A percentile compares a stretch with the other conserved stretches of the same genome.
phyloP scores from a whole-genome alignment of 2,113 vertebrate genomes.

The Heterotilapia buettikoferi region DNA sequence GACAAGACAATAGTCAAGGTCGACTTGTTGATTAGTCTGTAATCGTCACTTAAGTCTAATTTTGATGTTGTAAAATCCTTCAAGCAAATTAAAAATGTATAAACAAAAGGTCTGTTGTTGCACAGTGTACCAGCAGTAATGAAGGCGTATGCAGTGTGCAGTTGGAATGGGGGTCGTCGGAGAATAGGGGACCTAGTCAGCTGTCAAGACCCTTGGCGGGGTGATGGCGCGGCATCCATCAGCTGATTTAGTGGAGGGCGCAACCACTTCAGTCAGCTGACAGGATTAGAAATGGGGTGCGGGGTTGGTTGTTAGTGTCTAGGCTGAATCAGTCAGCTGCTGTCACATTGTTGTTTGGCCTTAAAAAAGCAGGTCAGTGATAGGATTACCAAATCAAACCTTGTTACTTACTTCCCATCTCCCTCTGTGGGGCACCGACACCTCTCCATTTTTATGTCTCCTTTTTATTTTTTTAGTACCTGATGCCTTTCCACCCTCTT shows the following conservation, averaged over 20 bases:
- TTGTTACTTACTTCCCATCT: neutral
- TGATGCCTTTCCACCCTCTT: neutral
- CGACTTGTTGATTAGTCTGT: neutral
- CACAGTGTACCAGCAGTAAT: neutral
- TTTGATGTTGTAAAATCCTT: neutral
- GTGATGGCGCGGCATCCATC: slow-evolving; percentile 22
- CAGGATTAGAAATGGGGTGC: neutral
- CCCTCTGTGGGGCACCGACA: neutral
- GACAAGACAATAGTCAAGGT: neutral
- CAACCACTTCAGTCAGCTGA: slow-evolving; percentile 35
- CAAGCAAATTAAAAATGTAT: neutral
- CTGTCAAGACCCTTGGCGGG: slow-evolving; percentile 21
- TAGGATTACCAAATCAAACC: slow-evolving; percentile 58
- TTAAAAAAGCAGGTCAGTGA: slow-evolving; percentile 63
- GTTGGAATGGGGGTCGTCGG: neutral
- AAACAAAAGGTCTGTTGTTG: neutral
- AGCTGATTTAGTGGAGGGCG: slow-evolving; percentile 33
- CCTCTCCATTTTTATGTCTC: neutral
- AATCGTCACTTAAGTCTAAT: neutral
- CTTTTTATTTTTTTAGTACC: neutral
- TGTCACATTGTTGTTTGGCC: slow-evolving; percentile 52
- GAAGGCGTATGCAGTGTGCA: neutral
- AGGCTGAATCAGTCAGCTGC: slow-evolving; percentile 23
- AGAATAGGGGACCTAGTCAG: slow-evolving; percentile 12
- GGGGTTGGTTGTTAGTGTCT: neutral